Evolutionary conservation across 2,888 invertebrate genomes (phyloP).

Genomic region (Lycophotia porphyrea): DNA sequence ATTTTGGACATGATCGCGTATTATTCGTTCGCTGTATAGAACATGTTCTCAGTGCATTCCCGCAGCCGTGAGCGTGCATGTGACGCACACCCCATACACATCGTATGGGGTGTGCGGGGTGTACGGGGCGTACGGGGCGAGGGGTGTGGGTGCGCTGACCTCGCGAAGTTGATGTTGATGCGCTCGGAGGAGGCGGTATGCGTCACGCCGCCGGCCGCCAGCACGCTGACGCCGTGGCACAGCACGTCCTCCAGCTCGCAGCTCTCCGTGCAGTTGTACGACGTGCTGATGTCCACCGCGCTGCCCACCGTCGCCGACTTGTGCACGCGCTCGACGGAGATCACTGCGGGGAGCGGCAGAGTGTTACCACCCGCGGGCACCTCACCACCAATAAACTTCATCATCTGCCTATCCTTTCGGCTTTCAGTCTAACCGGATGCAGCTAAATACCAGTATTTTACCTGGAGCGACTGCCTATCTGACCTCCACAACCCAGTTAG

Average conservation of each 20-base stretch:
- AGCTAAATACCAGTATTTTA: no score
- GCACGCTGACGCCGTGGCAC: conserved; percentile 77
- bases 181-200: conserved; percentile 70
- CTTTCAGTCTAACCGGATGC: no score
- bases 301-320: conserved; percentile 46
- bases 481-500: no score
- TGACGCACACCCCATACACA: no score
- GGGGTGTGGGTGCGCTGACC: conserved; percentile 64
- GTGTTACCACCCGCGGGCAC: no score
- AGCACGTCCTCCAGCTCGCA: conserved; percentile 76
- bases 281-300: conserved; percentile 70
- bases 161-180: conserved; percentile 79
- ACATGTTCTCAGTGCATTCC: no score
- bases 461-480: no score
- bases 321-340: conserved; percentile 9
- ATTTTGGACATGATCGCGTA: no score
- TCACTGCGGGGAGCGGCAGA: conserved; percentile 25
- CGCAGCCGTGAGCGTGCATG: not conserved
- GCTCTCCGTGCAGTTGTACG: conserved; percentile 68
- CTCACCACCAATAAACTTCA: not conserved
- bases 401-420: no score
- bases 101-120: no score
- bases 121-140: not conserved
- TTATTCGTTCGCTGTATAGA: no score
- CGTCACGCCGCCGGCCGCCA: conserved; percentile 70